Evolutionary conservation across 2,888 invertebrate species (phyloP).

Genomic region (Eutolmus rufibarbis): DNA sequence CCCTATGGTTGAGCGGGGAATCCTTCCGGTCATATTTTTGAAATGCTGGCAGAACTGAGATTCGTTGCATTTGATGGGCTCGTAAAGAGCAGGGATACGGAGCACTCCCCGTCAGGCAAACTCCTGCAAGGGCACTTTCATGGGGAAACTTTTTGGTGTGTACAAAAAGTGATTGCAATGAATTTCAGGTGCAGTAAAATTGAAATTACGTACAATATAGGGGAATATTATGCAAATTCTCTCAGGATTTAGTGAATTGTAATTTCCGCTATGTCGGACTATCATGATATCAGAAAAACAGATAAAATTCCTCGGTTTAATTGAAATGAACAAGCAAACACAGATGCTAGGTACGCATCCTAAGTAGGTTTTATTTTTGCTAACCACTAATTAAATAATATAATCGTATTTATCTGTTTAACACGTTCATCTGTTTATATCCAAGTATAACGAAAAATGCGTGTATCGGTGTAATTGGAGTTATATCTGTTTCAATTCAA

Average conservation of each 20-base stretch:
- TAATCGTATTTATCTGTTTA: too few relatives aligned
- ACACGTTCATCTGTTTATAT: too few relatives aligned
- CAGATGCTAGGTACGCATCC: not conserved
- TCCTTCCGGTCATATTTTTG: not conserved
- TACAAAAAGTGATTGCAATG: not conserved
- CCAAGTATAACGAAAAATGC: too few relatives aligned
- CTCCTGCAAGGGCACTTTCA: not conserved
- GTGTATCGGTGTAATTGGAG: too few relatives aligned
- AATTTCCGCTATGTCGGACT: not conserved
- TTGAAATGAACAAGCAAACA: not conserved
- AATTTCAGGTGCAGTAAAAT: not conserved
- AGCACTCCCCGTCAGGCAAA: not conserved
- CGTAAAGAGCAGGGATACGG: not conserved
- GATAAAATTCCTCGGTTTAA: not conserved
- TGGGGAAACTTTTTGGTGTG: not conserved
- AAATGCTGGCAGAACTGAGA: not conserved
- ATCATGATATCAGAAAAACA: not conserved
- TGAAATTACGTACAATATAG: not conserved
- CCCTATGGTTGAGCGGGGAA: not conserved
- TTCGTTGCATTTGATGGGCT: slow-evolving; percentile 5
- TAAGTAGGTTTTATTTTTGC: not conserved
- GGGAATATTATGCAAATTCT: not conserved
- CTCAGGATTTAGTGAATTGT: not conserved
- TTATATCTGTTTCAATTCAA: too few relatives aligned
- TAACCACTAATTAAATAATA: too few relatives aligned